Evolutionary conservation across 1,140 invertebrate species (phyloP), one percentile per base, ranked within the genome.

Genomic region (Zaprionus davidi): DNA sequence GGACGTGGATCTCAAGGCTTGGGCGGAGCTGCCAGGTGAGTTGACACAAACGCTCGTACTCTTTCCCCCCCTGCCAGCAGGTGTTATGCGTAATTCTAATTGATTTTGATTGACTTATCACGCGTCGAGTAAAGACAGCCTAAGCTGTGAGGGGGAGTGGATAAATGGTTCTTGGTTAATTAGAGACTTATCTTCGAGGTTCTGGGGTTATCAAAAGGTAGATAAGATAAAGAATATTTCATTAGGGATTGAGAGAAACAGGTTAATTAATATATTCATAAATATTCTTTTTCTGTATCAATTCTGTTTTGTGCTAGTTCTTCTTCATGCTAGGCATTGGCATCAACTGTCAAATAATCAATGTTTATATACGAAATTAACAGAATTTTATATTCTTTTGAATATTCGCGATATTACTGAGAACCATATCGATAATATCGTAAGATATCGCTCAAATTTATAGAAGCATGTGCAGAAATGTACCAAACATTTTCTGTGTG

Each of bases 1-100:
- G 63, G 94, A 96, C 68, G 94, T 95, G 24, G 97, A 98, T 92
- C 93, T 99, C 7, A 94, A 96, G 81, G 93, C 95, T 55, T 97
- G 97, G 96, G 93, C 96, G 78, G 94, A 95, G 78, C 91, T 95
- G 86, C 95, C 96, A 93, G 96, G 97, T 98, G 92, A 93, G 92
- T 76, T 51, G 46, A 15, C 38, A 34, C 15, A n/a, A 6, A 6
- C 1, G 0, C 15, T 0, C 38, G 2, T 41, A 13, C 12, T n/a
- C n/a, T 2, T 15, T 20, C 20, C 20, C 2, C 15, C n/a, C 38
- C 15, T 7, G 11, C 15, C 22, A 20, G 41, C 44, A 59, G 20
- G 17, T 65, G 20, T 5, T 41, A 24, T 46, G 15, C 20, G 22
- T 59, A 41, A 17, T 24, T 38, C 36, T 59, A 59, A 59, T 59